Base-by-base conservation (phyloP, 2,888 invertebrate genomes). In the Deilephila elpenor region DNA sequence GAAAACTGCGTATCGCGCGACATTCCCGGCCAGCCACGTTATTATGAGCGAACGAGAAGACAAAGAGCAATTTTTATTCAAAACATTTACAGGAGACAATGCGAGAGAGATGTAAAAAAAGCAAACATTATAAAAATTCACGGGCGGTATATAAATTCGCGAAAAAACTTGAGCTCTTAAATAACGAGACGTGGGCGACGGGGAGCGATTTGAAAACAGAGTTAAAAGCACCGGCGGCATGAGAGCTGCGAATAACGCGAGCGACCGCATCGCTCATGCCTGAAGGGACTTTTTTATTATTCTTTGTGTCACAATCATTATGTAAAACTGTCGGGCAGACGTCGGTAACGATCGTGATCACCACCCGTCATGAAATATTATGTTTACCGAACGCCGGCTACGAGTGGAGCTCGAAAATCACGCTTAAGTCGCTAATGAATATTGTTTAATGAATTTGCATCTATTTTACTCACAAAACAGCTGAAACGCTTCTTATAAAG, bases 101-200 rank as follows among this genome's bases (percentile, higher is more conserved):
- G 44, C 67, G 29, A 67, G 25, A 25, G 20, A 51, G 67, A 67
- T 51, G 51, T 44, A 20, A 67, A 51, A 51, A 67, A 67, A 51
- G 44, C 8, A 67, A 67, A 67, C 51, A 67, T 64, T 64, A 64
- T 67, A 67, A 51, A 60, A 67, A 67, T 67, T 67, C 67, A 51
- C 67, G 20, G 25, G 51, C 67, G 44, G 67, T 44, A 25, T 67
- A 67, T 67, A 67, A 44, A 20, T 64, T 64, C 44, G 64, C 64
- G 64, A 64, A 67, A 67, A 64, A 67, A 72, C 53, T 62, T 62
- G 53, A 62, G 53, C 71, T 72, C 29, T 32, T 72, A 62, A 62
- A 51, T 72, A 62, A 72, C 62, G 59, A 59, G 62, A n/a, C 34
- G 72, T 72, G 72, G 72, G 62, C 72, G 72, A 72, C 59, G 32